These are phyloP conservation scores for Eretmocerus hayati DNA, from an alignment of 2,888 invertebrate genomes.

Conservation along the genomic window DNA sequence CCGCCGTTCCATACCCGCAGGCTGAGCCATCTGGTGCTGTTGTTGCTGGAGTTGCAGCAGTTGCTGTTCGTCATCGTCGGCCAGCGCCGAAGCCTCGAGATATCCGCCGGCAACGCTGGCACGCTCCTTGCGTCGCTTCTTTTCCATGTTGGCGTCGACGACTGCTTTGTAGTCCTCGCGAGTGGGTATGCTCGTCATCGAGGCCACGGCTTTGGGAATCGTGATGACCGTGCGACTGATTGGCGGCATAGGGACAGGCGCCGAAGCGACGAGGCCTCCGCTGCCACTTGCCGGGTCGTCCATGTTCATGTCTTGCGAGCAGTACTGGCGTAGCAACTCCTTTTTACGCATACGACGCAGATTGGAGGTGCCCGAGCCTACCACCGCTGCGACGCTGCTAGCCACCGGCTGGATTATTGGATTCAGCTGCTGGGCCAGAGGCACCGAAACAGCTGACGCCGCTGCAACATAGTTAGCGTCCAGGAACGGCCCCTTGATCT, in stretches of 20 bases:
- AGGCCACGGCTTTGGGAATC: slow-evolving; percentile 83
- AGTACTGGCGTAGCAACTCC: slow-evolving; percentile 75
- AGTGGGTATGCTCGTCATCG: slow-evolving; percentile 81
- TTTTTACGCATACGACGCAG: slow-evolving; percentile 84
- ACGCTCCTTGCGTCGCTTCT: slow-evolving; percentile 59
- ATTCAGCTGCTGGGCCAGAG: slow-evolving; percentile 52
- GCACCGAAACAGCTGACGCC: slow-evolving; percentile 51
- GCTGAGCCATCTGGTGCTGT: too few species aligned
- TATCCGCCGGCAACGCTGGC: slow-evolving; percentile 22
- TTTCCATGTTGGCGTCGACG: slow-evolving; percentile 59
- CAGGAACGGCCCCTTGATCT: slow-evolving; percentile 82
- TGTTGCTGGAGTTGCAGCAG: slow-evolving; percentile 1
- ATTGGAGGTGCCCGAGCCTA: slow-evolving; percentile 60
- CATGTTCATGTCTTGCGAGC: slow-evolving; percentile 66
- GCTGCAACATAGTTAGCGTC: slow-evolving; percentile 63
- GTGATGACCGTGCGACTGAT: slow-evolving; percentile 67
- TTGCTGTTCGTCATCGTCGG: slow-evolving; percentile 16
- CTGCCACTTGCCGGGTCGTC: slow-evolving; percentile 61
- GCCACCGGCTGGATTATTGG: slow-evolving; percentile 43
- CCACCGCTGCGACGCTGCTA: slow-evolving; percentile 45
- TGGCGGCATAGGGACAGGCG: slow-evolving; percentile 56
- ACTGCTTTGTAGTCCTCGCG: slow-evolving; percentile 73
- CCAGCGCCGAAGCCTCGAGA: background rate
- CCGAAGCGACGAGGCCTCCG: slow-evolving; percentile 45
- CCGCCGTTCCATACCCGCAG: slow-evolving; percentile 36